Evolutionary conservation across 2,888 invertebrate species (phyloP), one percentile per base, ranked within the genome.

Genomic region (Scaptomyza parva): DNA sequence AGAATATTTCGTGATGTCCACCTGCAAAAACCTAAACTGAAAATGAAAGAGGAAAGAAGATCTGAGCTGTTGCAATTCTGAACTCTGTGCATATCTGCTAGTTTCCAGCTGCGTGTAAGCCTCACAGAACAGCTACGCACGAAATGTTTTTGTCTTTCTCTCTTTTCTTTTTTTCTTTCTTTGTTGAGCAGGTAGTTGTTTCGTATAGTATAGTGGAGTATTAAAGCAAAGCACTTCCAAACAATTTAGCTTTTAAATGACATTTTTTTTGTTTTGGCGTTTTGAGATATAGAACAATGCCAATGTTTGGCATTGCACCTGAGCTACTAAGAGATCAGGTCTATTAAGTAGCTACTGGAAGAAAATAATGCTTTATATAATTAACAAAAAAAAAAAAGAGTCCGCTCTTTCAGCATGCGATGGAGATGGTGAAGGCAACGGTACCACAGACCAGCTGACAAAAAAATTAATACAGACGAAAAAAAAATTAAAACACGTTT

Each of bases 161-260:
- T 33, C 22, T 20, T 20, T 41, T 45, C 28, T 44, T 39, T 39
- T 48, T 63, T 67, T 48, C 60, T 67, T 59, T 51, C 60, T 61
- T 65, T 54, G 45, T 30, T 53, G 39, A 24, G 63, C 77, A 76
- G 78, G 78, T 80, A 78, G 78, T 80, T 76, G 65, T 47, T 57
- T 47, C 26, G 37, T 59, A 40, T 40, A 40, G 35, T n/a, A n/a
- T 43, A 35, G 39, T 5, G 18, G 24, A 53, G 30, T 28, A 53
- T 12, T 35, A 14, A 8, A 51, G 43, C 37, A 61, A 67, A 71
- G 52, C 65, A 60, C 78, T 88, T 76, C 72, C 84, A 70, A 72
- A 86, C 85, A 88, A 88, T 88, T 78, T 74, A 80, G 80, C 83
- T 88, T 66, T 76, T 44, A 54, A 86, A 64, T 88, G 88, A 88